Base-by-base conservation (phyloP, 2,113 vertebrate species). In the Clarias magur region DNA sequence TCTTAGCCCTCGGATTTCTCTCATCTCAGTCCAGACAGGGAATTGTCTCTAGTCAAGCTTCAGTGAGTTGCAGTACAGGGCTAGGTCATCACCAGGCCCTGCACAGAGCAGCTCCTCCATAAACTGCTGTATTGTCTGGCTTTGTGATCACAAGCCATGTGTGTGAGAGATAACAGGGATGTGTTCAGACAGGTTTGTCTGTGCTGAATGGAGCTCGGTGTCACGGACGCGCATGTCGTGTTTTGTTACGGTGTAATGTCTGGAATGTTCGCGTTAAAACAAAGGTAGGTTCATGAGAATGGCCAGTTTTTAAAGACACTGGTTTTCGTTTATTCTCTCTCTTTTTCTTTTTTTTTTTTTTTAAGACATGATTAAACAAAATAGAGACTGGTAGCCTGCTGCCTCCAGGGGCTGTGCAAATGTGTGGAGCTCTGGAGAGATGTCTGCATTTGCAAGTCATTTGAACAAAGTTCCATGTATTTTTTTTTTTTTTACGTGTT, bases 131-230 rank as follows among this genome's bases (percentile, higher is more conserved):
- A 83, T 87, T 73, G 54, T 68, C 38, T 83, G 59, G 60, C 42
- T 82, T 73, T 87, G 86, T 73, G 80, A 78, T 78, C 75, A 56
- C 48, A 78, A 17, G 15, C 48, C 62, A 57, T 38, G 53, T 83
- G 82, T 59, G 38, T 27, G 57, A 34, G 30, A 63, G 85, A 81
- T 82, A 81, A 73, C 85, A 63, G 42, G 82, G 87, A 88, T 88
- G 83, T 81, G 87, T 81, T 73, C 83, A n/a, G 67, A 85, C 87
- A 82, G 87, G 87, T 88, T 85, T 72, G 11, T 62, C 65, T 85
- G 86, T 16, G 42, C 19, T 15, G 76, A 85, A 80, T 80, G 67
- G 75, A 67, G 57, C 89, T 25, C 10, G 10, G 53, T 75, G 15
- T 80, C 82, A 73, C 34, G 38, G 60, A 73, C 63, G 54, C 53